Evolutionary conservation across 2,888 invertebrate species (phyloP), one percentile per base, ranked within the genome.

Genomic region (Oscheius sp.): DNA sequence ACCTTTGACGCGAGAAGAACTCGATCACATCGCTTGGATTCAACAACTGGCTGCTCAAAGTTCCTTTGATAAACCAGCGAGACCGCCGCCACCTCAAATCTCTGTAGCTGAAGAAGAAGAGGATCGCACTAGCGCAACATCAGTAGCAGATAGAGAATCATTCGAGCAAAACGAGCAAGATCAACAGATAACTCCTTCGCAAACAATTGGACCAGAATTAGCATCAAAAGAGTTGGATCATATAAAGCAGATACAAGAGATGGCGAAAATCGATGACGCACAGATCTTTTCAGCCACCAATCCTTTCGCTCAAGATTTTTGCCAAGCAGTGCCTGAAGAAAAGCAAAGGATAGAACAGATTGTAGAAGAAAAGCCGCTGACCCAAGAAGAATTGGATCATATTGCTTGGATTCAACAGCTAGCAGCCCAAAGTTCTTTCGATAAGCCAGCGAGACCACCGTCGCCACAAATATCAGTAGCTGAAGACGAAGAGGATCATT

Each of bases 371-470:
- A 27, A 53, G 27, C 53, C 29, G 6, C 17, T 53, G 20, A 31
- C 75, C 71, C 61, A 75, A 72, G 71, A 57, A 23, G 75, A 75
- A 57, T 70, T 78, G n/a, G 75, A 73, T 45, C 79, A 79, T 50
- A 78, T 78, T 33, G 73, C 73, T 8, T 61, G 61, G 57, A 73
- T 75, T 17, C 71, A 73, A 45, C 65, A 50, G 25, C 34, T 75
- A 17, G 75, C 75, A 8, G 65, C 69, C 27, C 73, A 78, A 48
- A 65, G 70, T 2, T 70, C 76, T n/a, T 72, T 74, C 57, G 74
- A 74, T 3, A 53, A 53, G 33, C 53, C 53, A 25, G 31, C 17
- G 17, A 53, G 31, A 17, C 53, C 53, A 12, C 6, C 10, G 25
- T 27, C 52, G n/a, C 52, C 52, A 25, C 23, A 8, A 8, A 20